These are phyloP conservation scores for Bellardia pandia DNA, from an alignment of 2,888 invertebrate species.

Conservation along the genomic window DNA sequence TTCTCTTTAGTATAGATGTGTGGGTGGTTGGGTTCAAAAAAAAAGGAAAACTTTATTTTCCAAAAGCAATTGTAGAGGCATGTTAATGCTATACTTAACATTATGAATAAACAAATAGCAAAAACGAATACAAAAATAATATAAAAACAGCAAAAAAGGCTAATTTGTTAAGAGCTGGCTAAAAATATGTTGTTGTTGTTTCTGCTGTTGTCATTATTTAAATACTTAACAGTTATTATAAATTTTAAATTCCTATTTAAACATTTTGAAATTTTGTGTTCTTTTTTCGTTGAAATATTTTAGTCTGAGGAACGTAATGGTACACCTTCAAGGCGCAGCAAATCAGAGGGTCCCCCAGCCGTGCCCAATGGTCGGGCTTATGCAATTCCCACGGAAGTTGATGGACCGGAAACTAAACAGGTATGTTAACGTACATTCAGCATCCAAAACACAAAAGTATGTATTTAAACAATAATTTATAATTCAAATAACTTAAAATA, in stretches of 20 bases:
- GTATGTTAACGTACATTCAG: conserved; percentile 77
- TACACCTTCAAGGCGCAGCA: conserved; percentile 90
- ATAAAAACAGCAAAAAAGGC: conserved; percentile 56
- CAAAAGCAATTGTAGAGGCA: conserved; percentile 44
- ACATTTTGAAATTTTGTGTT: too few relatives aligned
- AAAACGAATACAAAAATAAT: conserved; percentile 21
- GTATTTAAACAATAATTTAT: conserved; percentile 1
- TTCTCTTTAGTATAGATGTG: not conserved
- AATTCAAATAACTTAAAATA: conserved; percentile 9
- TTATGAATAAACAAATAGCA: conserved; percentile 58
- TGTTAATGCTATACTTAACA: conserved; percentile 69
- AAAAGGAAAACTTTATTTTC: conserved; percentile 25
- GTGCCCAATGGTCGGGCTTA: conserved; percentile 83
- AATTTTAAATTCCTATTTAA: conserved; percentile 6
- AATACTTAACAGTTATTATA: conserved; percentile 15
- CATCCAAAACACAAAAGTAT: conserved; percentile 66
- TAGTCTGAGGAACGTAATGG: conserved; percentile 90
- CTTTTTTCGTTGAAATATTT: conserved; percentile 73
- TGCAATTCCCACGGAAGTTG: conserved; percentile 82
- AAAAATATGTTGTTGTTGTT: conserved; percentile 35
- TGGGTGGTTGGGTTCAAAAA: not conserved
- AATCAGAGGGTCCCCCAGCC: conserved; percentile 90
- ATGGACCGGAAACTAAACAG: conserved; percentile 83
- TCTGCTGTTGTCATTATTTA: conserved; percentile 30
- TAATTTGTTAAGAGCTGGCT: conserved; percentile 58